phyloP scores from a whole-genome alignment of 2,113 vertebrate genomes.

The Chamaetylas fuelleborni region DNA sequence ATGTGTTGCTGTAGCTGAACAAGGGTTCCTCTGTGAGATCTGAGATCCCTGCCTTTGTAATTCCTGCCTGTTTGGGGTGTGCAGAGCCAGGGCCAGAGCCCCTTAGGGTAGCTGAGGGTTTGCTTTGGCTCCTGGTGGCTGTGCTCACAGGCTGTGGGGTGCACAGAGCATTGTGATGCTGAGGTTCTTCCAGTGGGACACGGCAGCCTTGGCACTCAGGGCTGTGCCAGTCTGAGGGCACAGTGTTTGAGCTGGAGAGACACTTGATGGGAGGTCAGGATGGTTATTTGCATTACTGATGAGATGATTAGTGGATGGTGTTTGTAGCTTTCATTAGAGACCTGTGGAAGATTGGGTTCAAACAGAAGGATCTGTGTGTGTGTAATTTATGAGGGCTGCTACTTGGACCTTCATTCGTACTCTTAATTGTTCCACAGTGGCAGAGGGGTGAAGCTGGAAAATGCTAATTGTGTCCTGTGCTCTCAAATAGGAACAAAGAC shows the following conservation, averaged over 20 bases:
- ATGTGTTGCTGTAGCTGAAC: neutral
- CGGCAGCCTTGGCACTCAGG: neutral
- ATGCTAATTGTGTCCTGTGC: neutral
- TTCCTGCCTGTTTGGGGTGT: neutral
- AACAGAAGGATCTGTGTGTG: neutral
- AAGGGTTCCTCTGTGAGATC: accelerated
- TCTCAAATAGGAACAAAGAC: neutral
- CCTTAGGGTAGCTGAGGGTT: accelerated
- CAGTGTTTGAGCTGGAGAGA: neutral
- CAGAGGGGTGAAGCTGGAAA: neutral
- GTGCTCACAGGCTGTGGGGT: neutral
- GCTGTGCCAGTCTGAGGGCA: neutral
- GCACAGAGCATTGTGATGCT: accelerated
- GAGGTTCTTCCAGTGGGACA: neutral
- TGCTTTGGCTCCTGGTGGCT: neutral
- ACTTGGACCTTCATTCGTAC: neutral
- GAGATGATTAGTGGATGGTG: neutral
- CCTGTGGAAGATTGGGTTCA: neutral
- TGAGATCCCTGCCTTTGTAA: neutral
- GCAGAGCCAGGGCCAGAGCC: neutral
- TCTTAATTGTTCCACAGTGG: neutral
- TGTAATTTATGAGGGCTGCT: neutral
- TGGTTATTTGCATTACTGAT: conserved; percentile 3
- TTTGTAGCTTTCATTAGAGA: neutral
- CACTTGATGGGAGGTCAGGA: neutral